These are phyloP conservation scores for Boulengeromyrus knoepffleri DNA, from an alignment of 2,113 vertebrate species.

Conservation along the genomic window DNA sequence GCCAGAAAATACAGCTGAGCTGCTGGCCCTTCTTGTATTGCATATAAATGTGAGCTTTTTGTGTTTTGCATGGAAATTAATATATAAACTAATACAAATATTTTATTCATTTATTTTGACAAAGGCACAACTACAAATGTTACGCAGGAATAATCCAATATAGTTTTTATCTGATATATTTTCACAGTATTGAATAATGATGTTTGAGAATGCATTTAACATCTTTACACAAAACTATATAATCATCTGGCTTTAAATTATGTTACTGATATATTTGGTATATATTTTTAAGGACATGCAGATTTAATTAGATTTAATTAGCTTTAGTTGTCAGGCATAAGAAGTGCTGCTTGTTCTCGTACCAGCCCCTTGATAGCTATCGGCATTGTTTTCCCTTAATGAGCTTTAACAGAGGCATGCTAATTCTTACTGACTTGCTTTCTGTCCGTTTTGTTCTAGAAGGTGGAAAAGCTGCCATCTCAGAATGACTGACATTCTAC, in stretches of 20 bases:
- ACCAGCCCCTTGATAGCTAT: constrained; percentile 43
- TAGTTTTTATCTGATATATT: constrained; percentile 7
- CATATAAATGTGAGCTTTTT: constrained; percentile 33
- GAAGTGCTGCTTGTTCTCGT: constrained; percentile 33
- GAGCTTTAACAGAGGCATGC: constrained; percentile 81
- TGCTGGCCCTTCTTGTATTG: constrained; percentile 7
- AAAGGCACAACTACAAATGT: background rate
- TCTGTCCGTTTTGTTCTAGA: constrained; percentile 62
- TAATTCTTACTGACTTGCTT: constrained; percentile 92
- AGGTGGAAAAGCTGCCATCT: constrained; percentile 61
- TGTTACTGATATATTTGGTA: background rate
- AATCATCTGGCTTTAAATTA: background rate
- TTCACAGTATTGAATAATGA: background rate
- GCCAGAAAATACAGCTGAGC: constrained; percentile 45
- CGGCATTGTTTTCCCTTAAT: constrained; percentile 55
- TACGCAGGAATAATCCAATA: constrained; percentile 4
- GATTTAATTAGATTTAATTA: background rate
- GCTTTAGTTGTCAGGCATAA: constrained; percentile 27
- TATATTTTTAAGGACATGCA: background rate
- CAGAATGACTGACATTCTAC: constrained; percentile 72
- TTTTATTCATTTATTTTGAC: constrained; percentile 32
- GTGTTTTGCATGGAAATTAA: constrained; percentile 32
- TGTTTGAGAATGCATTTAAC: background rate
- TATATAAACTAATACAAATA: constrained; percentile 38
- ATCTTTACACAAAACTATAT: background rate